Evolutionary conservation across 2,888 invertebrate genomes (phyloP), one percentile per base, ranked within the genome.

Genomic region (Drosophila neoperkinsi): DNA sequence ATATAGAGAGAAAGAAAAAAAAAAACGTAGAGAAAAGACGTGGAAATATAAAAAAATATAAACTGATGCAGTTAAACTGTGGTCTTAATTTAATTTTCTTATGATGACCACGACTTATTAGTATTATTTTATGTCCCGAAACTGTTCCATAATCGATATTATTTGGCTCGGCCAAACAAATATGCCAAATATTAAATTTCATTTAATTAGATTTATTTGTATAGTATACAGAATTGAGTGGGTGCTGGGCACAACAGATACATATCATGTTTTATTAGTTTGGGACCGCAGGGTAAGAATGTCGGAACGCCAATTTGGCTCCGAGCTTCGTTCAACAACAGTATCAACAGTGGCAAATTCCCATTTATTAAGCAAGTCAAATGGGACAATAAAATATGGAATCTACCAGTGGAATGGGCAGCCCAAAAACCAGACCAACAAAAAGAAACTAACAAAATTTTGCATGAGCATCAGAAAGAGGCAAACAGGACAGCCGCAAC

Each of bases 181-280:
- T 36, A 50, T 53, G 63, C 41, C 57, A 68, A 57, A 70, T 82
- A 82, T 82, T 82, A 80, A 86, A 76, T 82, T 82, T 77, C 77
- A 80, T 82, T 86, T 82, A 82, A 82, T 82, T 82, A 83, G 73
- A 86, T 80, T 82, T 86, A 80, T 86, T 77, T 77, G 77, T 30
- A 55, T 53, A 56, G 21, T 30, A 61, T 30, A 43, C 58, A 55
- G 52, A 67, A 36, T 30, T 61, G 63, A 72, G 63, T 61, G 56
- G 80, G 64, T 75, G 70, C 55, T 67, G 56, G 68, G 38, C 53
- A 63, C 63, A 70, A 57, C 68, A 73, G 71, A 77, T 77, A 80
- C 71, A 83, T 82, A 83, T 86, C 81, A 57, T 66, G 53, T 86
- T 82, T 86, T 86, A 82, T 82, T 76, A 76, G 76, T 59, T 73